Conservation (phyloP, 1,140 invertebrate species). For the Leptonema lineaticorne region DNA sequence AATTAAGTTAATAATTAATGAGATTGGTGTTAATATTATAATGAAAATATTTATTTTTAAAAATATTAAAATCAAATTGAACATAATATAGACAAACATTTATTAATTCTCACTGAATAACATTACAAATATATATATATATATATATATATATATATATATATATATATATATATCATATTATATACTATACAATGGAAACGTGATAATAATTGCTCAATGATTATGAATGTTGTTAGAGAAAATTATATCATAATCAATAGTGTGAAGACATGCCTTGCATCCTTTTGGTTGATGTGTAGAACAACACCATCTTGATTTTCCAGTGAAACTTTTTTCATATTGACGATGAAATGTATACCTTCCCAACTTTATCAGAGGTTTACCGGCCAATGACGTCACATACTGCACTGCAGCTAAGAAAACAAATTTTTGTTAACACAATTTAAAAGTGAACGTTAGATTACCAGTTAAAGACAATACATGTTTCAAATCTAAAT, state of each 20-base stretch:
- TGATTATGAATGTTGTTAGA: constrained; percentile 1
- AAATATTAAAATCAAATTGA: too few relatives aligned
- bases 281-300: constrained; percentile 23
- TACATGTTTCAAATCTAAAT: too few relatives aligned
- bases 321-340: not conserved
- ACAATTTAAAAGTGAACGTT: not conserved
- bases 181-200: too few relatives aligned
- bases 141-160: not conserved
- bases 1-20: not conserved
- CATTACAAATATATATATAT: not conserved
- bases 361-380: constrained; percentile 1
- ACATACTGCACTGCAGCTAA: not conserved
- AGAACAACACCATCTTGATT: constrained; percentile 23
- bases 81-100: too few relatives aligned
- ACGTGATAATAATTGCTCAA: too few relatives aligned
- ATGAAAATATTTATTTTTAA: not conserved
- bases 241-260: not conserved
- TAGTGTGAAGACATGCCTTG: constrained; percentile 22
- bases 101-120: too few relatives aligned
- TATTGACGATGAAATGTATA: not conserved
- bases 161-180: not conserved
- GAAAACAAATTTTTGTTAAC: not conserved
- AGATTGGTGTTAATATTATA: not conserved
- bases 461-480: not conserved
- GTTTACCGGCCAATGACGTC: constrained; percentile 3